Base-by-base conservation (phyloP, 2,888 invertebrate species). In the Acanthopleura granulata region DNA sequence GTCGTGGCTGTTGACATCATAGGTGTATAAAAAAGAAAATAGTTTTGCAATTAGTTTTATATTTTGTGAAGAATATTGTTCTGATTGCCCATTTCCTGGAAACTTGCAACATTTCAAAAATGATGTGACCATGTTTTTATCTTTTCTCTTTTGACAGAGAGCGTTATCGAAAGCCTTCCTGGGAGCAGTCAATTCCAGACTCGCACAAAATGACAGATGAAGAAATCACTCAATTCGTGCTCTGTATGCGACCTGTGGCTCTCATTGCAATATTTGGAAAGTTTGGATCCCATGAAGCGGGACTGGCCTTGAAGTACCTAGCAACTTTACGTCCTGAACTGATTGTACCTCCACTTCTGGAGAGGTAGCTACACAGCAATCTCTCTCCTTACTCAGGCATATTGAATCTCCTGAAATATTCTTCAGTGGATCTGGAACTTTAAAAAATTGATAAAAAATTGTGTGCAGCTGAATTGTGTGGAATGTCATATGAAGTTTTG, bases 191-290 rank as follows among this genome's bases (percentile, higher is more conserved):
- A 76, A 92, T 94, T 49, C 95, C 95, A 0, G 93, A 94, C 0
- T 90, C 92, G 0, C 93, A 94, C 87, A 94, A 93, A 84, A 91
- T 98, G 29, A 94, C 94, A 0, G 95, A 97, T 77, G 93, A 93
- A 30, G 95, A 96, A 85, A 93, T 97, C 69, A 95, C 95, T 27
- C 92, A 93, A 78, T 97, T 97, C 90, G 96, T 97, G 0, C 93
- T 93, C 75, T 88, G 90, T 77, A 91, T 97, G 81, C 93, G 95
- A 79, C 94, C 95, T 29, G 93, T 95, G 22, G 93, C 94, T 0
- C 93, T 95, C 82, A 94, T 94, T 78, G 94, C 95, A 0, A 94
- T 97, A 90, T 97, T 95, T 91, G 94, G 94, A 78, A 94, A 95
- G 81, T 92, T 92, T 73, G 94, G 94, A 3, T 91, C 91, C 66